These are phyloP conservation scores for Euzophera pinguis DNA, from an alignment of 2,888 invertebrate genomes.

Conservation along the genomic window DNA sequence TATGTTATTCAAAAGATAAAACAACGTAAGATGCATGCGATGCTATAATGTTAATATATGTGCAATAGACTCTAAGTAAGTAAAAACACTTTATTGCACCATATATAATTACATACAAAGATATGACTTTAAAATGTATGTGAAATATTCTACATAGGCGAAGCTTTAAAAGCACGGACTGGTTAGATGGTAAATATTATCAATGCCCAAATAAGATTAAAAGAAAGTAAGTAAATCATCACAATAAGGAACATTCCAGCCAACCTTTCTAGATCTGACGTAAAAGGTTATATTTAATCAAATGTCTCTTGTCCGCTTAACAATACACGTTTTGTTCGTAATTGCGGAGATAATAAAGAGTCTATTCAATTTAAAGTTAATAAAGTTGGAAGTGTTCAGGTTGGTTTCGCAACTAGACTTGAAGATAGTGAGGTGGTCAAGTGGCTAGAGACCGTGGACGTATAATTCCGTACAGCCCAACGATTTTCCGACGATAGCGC, in stretches of 20 bases:
- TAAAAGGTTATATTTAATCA: constrained; percentile 7
- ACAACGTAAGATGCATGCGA: not conserved
- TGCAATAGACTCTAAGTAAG: too few relatives aligned
- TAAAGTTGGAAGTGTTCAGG: constrained; percentile 25
- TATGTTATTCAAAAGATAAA: constrained; percentile 26
- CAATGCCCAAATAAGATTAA: not conserved
- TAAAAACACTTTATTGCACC: too few relatives aligned
- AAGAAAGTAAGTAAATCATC: constrained; percentile 2
- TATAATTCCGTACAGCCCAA: not conserved
- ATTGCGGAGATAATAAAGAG: not conserved
- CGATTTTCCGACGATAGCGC: not conserved
- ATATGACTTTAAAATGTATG: too few relatives aligned
- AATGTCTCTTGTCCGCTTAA: not conserved
- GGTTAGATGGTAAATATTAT: not conserved
- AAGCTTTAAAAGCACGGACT: not conserved
- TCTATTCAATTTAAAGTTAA: constrained; percentile 29
- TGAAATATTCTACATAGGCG: too few relatives aligned
- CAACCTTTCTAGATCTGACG: not conserved
- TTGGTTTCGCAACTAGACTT: not conserved
- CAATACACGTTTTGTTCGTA: constrained; percentile 6
- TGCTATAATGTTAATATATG: too few relatives aligned
- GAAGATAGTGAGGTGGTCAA: not conserved
- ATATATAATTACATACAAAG: too few relatives aligned
- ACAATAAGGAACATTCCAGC: not conserved
- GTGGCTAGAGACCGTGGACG: not conserved